These are phyloP conservation scores for Sebastes hopkinsi DNA, from an alignment of 2,797 vertebrate species.

Conservation along the genomic window DNA sequence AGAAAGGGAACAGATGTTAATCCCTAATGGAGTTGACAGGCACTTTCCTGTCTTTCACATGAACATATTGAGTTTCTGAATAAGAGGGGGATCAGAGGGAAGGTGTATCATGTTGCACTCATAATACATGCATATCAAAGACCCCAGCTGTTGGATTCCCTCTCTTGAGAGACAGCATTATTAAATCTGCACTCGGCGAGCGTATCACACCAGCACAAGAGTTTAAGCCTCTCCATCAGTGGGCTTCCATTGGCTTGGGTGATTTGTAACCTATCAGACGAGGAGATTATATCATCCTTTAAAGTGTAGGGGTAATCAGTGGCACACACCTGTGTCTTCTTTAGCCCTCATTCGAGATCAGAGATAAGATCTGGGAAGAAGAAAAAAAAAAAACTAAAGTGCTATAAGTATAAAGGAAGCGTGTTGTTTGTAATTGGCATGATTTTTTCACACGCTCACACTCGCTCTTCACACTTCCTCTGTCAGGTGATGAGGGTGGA, in stretches of 20 bases:
- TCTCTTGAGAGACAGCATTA: slow-evolving; percentile 92
- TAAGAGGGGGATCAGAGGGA: slow-evolving; percentile 91
- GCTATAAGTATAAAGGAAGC: slow-evolving; percentile 60
- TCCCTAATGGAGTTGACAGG: slow-evolving; percentile 83
- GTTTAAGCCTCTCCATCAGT: slow-evolving; percentile 77
- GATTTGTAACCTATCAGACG: slow-evolving; percentile 92
- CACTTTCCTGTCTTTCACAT: slow-evolving; percentile 82
- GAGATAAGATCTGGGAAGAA: slow-evolving; percentile 39
- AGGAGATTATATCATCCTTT: slow-evolving; percentile 88
- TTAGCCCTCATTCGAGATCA: slow-evolving; percentile 61
- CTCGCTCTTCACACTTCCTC: slow-evolving; percentile 54
- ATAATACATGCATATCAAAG: slow-evolving; percentile 96
- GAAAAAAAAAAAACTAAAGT: slow-evolving; percentile 32
- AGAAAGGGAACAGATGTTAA: slow-evolving; percentile 83
- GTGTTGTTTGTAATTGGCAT: slow-evolving; percentile 67
- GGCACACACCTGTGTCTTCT: slow-evolving; percentile 91
- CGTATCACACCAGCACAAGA: slow-evolving; percentile 75
- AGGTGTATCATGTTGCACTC: slow-evolving; percentile 96
- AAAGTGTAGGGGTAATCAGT: slow-evolving; percentile 90
- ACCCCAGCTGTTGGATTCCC: slow-evolving; percentile 93
- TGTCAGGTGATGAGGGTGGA: slow-evolving; percentile 54
- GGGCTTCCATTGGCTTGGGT: slow-evolving; percentile 66
- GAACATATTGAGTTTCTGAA: slow-evolving; percentile 90
- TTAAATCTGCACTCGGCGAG: slow-evolving; percentile 83
- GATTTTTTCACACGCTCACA: slow-evolving; percentile 64